Base-by-base conservation (phyloP, 2,113 vertebrate genomes). In the Meles meles region DNA sequence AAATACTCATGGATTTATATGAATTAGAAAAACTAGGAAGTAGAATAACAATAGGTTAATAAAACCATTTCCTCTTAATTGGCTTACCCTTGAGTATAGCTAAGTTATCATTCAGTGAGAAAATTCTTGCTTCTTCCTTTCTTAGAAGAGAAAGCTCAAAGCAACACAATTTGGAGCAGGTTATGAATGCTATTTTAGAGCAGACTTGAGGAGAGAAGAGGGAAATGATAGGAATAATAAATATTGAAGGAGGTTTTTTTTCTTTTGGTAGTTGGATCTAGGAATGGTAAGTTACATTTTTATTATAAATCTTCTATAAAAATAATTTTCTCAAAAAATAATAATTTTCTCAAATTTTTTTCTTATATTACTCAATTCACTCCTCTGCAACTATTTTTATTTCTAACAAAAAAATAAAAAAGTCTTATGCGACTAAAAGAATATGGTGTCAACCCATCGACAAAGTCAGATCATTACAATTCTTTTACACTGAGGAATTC, bases 401-500 rank as follows among this genome's bases (percentile, higher is more conserved):
- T 94, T 94, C 57, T 81, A 84, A 92, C 21, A 74, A 55, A 31
- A 87, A 37, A 44, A 29, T 49, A 1, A 74, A 47, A 85, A 44
- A 72, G n/a, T 69, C 12, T 71, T 82, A 47, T 85, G 39, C 86
- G 85, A 97, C 89, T 94, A 95, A 77, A 80, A 93, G 93, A 93
- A 96, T 67, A 93, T 93, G 23, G 59, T 95, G 44, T 98, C 91
- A 94, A 96, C 71, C 59, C 49, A 81, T 39, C 6, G 44, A 96
- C 81, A 93, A 95, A 96, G 87, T 94, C 82, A 96, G 88, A 96
- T 96, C 91, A 93, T 85, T 93, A 93, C 83, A 97, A 31, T 93
- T 88, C 47, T 86, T 92, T 96, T 93, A 77, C 88, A 88, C 57
- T 12, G 34, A 97, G 93, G 96, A 95, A 93, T 94, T 95, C 65